Percentiles rank a stretch among this genome's conserved stretches.
These are phyloP conservation scores for Conchocele bisecta DNA, from an alignment of 2,888 invertebrate species.

Conservation along the genomic window DNA sequence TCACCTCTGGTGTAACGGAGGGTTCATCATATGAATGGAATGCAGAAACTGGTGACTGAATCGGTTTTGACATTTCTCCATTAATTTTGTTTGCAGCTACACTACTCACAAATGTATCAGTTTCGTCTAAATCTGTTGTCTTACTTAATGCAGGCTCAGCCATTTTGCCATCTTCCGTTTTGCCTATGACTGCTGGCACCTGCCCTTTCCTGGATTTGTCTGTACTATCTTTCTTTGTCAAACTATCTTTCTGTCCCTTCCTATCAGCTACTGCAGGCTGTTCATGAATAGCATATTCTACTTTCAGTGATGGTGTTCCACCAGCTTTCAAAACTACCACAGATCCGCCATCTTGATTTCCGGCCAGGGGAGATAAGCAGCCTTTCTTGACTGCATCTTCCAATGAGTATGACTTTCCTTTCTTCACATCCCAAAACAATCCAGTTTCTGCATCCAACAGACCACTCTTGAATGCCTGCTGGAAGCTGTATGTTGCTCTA, in stretches of 20 bases:
- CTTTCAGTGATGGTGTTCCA: neutral
- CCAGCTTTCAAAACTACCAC: conserved; percentile 74
- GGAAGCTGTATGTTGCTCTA: conserved; percentile 74
- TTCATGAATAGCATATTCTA: neutral
- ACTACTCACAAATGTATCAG: too few relatives aligned
- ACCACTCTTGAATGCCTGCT: conserved; percentile 90
- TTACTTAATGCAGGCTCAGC: too few relatives aligned
- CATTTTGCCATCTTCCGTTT: too few relatives aligned
- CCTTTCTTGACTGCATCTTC: conserved; percentile 87
- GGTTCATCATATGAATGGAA: too few relatives aligned
- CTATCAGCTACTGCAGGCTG: neutral
- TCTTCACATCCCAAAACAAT: conserved; percentile 86
- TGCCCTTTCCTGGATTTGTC: too few relatives aligned
- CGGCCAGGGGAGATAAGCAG: conserved; percentile 82
- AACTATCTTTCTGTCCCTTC: neutral
- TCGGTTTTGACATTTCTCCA: neutral
- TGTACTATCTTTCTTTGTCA: too few relatives aligned
- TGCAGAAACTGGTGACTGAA: conserved; percentile 16
- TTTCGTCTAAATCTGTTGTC: too few relatives aligned
- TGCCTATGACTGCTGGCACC: too few relatives aligned
- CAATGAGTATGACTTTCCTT: conserved; percentile 87
- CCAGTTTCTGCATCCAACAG: conserved; percentile 91
- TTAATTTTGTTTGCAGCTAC: too few relatives aligned
- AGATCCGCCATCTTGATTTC: conserved; percentile 58
- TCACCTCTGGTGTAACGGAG: too few relatives aligned